Evolutionary conservation across 2,113 vertebrate genomes (phyloP).

Genomic region (Sinocyclocheilus maitianheensis): DNA sequence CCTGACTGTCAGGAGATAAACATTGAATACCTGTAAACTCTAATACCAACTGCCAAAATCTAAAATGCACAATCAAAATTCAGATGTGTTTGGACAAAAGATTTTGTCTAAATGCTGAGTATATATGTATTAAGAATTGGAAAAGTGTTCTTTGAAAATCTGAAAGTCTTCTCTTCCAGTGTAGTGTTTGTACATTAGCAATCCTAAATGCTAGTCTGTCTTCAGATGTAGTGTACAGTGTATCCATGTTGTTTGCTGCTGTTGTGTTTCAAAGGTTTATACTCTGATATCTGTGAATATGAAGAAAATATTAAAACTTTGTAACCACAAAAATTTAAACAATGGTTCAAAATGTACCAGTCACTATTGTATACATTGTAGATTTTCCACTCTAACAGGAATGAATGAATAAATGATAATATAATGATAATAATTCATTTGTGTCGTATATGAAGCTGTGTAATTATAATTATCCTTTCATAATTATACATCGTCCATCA

Average conservation of each 20-base stretch:
- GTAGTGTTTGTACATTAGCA: background rate
- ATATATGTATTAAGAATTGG: background rate
- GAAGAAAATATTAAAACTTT: background rate
- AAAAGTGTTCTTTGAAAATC: background rate
- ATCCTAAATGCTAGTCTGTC: background rate
- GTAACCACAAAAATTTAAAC: background rate
- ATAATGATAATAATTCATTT: background rate
- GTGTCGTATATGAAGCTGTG: background rate
- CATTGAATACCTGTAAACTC: no score
- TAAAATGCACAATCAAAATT: background rate
- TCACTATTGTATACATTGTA: background rate
- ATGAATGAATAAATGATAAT: background rate
- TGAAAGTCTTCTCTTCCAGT: background rate
- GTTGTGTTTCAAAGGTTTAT: conserved; percentile 10
- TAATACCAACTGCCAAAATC: background rate
- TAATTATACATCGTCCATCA: no score
- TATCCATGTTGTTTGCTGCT: conserved; percentile 10
- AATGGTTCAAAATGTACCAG: background rate
- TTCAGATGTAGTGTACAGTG: conserved; percentile 1
- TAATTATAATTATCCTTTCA: no score
- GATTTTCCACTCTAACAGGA: background rate
- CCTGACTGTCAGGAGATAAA: no score
- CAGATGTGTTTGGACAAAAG: background rate
- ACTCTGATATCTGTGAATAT: background rate
- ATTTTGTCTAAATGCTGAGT: background rate